Percentiles rank a stretch among this genome's conserved stretches.
Evolutionary conservation across 2,888 invertebrate species (phyloP).

Genomic region (Pammene fasciana): DNA sequence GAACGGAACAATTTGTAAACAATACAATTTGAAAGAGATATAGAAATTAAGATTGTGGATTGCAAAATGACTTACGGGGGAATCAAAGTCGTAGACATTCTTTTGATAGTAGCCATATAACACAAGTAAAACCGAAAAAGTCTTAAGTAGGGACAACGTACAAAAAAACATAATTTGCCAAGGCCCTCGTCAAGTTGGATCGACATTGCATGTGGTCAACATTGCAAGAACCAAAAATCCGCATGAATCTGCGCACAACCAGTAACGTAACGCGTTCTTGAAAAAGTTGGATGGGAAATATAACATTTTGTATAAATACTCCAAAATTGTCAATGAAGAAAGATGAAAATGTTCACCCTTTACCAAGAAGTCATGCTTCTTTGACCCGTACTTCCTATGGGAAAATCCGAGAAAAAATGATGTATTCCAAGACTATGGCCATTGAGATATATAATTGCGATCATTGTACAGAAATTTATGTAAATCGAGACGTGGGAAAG

Average conservation of each 20-base stretch:
- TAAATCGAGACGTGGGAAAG: slow-evolving; percentile 24
- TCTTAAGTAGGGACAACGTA: no score
- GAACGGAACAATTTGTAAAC: slow-evolving; percentile 43
- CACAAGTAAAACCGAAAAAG: no score
- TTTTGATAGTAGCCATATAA: no score
- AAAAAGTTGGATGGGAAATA: no score
- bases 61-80: neutral
- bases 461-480: slow-evolving; percentile 16
- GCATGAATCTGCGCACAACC: no score
- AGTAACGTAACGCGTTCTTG: no score
- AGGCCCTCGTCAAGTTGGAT: no score
- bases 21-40: slow-evolving; percentile 22
- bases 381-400: neutral
- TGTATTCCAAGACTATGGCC: neutral
- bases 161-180: no score
- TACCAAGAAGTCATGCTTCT: neutral
- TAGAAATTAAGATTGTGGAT: neutral
- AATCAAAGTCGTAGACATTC: neutral
- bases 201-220: no score
- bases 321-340: neutral
- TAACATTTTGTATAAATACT: no score
- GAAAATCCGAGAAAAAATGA: neutral
- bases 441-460: slow-evolving; percentile 3
- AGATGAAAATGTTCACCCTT: neutral
- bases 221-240: no score